Conservation (phyloP, 2,888 invertebrate genomes). For the Lymantria dispar region DNA sequence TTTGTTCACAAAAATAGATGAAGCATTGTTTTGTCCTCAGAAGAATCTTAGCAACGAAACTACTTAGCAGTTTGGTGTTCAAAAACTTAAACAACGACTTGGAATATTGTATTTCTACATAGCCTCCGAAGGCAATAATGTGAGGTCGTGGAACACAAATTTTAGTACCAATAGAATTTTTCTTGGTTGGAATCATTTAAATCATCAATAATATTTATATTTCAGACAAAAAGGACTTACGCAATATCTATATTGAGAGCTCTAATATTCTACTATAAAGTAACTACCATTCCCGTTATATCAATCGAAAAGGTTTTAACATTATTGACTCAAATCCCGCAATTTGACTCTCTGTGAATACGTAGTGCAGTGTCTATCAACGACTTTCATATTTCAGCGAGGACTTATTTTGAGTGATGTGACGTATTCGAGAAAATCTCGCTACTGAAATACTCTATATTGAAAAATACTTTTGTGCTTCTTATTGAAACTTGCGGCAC, state of each 20-base stretch:
- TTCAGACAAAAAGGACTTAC: not conserved
- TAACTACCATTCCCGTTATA: slow-evolving; percentile 1
- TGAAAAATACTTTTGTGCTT: not conserved
- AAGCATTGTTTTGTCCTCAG: too few relatives aligned
- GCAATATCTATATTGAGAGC: not conserved
- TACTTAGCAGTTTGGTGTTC: too few relatives aligned
- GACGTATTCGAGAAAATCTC: slow-evolving; percentile 20
- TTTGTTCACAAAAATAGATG: too few relatives aligned
- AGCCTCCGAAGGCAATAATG: too few relatives aligned
- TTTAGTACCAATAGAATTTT: too few relatives aligned
- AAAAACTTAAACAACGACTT: too few relatives aligned
- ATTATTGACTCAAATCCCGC: slow-evolving; percentile 12
- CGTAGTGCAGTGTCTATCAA: slow-evolving; percentile 26
- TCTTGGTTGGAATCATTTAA: not conserved
- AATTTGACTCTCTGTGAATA: slow-evolving; percentile 17
- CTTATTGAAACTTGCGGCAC: not conserved
- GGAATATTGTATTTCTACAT: too few relatives aligned
- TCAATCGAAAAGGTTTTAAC: slow-evolving; percentile 13
- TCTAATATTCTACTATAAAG: not conserved
- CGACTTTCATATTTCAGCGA: slow-evolving; percentile 18
- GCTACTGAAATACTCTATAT: not conserved
- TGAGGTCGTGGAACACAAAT: too few relatives aligned
- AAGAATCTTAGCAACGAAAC: too few relatives aligned
- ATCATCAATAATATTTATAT: not conserved
- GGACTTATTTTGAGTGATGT: slow-evolving; percentile 29